Evolutionary conservation across 2,888 invertebrate species (phyloP), one percentile per base, ranked within the genome.

Genomic region (Trissoscelio sp.): DNA sequence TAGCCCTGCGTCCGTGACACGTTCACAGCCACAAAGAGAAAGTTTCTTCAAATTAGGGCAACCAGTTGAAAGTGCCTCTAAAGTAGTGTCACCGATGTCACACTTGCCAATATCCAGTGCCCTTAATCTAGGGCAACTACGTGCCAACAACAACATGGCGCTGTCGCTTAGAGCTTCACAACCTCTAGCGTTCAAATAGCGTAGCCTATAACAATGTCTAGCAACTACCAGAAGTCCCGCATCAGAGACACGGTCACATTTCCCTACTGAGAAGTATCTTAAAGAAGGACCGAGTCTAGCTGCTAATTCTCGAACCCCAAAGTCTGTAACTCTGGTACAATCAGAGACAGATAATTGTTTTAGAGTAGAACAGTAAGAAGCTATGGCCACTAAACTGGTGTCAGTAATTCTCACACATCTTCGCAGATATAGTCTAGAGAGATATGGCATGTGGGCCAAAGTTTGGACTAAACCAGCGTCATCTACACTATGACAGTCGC

Each of bases 111-210:
- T 94, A 89, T 98, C 98, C 6, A 98, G 92, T 0, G 98, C 97
- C 64, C 97, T 93, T 28, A 98, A 92, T 46, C 97, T 93, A 0
- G 97, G 96, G 89, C 98, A 98, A 9, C 96, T 96, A 77, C 96
- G 93, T 0, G 97, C 97, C 79, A 98, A 92, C 0, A 96, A 96
- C 58, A 96, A 96, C 83, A 98, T 95, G 5, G 97, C 96, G 88
- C 97, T 97, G 89, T 98, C 98, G n/a, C 97, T 97, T 1, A 98
- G 95, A 0, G 97, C 97, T 84, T 98, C 97, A 88, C 98, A 98
- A 5, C 98, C 98, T 51, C 98, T 93, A 0, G 97, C 96, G 91
- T 98, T 98, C 70, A 98, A 93, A 91, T 98, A 98, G 20, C 97
- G 93, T 60, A 98, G 92, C 90, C 97, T 97, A 90, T 96, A 96